Evolutionary conservation across 2,797 vertebrate species (phyloP).

Genomic region (Darevskia mixta): DNA sequence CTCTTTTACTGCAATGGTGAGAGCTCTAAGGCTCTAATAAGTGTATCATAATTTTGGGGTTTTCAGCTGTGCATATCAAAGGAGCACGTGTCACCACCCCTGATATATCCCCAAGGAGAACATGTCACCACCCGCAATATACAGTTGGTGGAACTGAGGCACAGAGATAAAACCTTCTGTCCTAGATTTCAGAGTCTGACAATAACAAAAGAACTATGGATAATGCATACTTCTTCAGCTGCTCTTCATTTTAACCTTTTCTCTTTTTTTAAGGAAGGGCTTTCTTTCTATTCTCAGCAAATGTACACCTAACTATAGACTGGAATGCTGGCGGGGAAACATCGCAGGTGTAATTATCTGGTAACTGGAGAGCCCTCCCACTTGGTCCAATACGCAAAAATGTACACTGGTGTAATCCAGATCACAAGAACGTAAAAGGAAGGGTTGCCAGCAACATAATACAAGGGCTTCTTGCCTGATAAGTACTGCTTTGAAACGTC

Average conservation of each 20-base stretch:
- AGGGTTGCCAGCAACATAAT: background rate
- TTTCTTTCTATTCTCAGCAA: background rate
- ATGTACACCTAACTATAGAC: background rate
- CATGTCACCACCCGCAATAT: background rate
- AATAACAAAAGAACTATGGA: background rate
- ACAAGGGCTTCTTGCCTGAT: background rate
- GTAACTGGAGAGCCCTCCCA: background rate
- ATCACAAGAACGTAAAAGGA: background rate
- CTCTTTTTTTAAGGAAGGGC: background rate
- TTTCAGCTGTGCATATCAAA: constrained; percentile 10
- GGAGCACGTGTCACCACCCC: background rate
- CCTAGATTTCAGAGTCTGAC: background rate
- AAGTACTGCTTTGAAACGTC: background rate
- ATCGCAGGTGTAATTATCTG: background rate
- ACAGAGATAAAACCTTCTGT: constrained; percentile 3
- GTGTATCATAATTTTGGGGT: background rate
- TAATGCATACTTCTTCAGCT: background rate
- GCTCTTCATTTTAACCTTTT: background rate
- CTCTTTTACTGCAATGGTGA: constrained; percentile 13
- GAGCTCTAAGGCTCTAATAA: background rate
- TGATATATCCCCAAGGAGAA: background rate
- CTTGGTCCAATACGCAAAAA: background rate
- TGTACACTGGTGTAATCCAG: background rate
- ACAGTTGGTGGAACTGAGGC: background rate
- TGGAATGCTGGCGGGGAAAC: background rate